A percentile compares a stretch with the other conserved stretches of the same genome.
phyloP scores from a whole-genome alignment of 2,113 vertebrate species.

The Perca fluviatilis region DNA sequence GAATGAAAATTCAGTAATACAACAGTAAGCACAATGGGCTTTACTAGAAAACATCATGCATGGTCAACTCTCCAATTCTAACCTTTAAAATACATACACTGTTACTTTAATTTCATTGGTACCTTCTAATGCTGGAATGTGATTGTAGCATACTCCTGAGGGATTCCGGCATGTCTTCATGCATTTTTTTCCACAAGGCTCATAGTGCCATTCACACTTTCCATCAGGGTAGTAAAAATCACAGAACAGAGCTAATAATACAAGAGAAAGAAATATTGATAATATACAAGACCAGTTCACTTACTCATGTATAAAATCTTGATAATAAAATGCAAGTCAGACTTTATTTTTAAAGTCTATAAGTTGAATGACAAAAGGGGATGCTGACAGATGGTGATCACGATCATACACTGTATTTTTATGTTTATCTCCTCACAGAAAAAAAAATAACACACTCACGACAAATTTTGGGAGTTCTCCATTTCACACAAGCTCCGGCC shows the following conservation, averaged over 20 bases:
- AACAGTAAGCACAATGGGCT: neutral
- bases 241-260: constrained; percentile 89
- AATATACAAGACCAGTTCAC: neutral
- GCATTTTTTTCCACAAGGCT: constrained; percentile 88
- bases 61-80: neutral
- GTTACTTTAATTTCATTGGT: constrained; percentile 13
- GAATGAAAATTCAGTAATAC: neutral
- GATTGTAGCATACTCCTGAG: constrained; percentile 84
- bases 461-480: constrained; percentile 92
- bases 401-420: neutral
- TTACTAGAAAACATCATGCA: neutral
- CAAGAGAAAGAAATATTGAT: neutral
- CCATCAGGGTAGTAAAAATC: constrained; percentile 91
- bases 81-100: neutral
- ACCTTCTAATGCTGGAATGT: constrained; percentile 90
- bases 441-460: constrained; percentile 85
- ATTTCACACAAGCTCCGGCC: constrained; percentile 87
- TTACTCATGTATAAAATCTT: neutral
- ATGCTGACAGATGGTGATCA: neutral
- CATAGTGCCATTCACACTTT: constrained; percentile 93
- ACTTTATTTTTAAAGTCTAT: neutral
- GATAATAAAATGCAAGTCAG: neutral
- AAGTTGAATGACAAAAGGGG: neutral
- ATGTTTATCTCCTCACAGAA: neutral
- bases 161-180: constrained; percentile 92